phyloP scores from a whole-genome alignment of 2,113 vertebrate genomes.

The Vireo altiloquus region DNA sequence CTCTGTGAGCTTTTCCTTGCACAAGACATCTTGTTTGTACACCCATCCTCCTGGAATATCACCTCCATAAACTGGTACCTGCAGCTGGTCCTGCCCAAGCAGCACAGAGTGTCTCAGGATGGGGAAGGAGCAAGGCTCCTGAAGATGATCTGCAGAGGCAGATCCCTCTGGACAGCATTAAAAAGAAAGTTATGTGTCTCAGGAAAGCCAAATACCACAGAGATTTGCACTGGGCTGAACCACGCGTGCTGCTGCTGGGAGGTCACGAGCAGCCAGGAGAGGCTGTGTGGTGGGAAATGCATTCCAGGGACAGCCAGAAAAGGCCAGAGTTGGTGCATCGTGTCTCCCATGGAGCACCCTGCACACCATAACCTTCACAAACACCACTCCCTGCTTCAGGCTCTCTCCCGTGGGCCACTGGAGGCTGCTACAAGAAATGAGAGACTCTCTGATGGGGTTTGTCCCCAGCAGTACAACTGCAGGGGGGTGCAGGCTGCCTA shows the following conservation, averaged over 20 bases:
- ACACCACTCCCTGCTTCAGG: not conserved
- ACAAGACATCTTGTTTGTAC: not conserved
- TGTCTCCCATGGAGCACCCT: not conserved
- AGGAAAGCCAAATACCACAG: not conserved
- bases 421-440: not conserved
- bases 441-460: not conserved
- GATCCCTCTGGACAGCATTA: not conserved
- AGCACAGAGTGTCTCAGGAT: not conserved
- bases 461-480: not conserved
- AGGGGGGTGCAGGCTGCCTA: not conserved
- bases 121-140: not conserved
- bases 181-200: not conserved
- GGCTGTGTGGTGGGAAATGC: not conserved
- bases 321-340: not conserved
- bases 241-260: not conserved
- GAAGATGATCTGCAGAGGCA: not conserved
- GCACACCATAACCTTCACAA: not conserved
- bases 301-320: not conserved
- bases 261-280: not conserved
- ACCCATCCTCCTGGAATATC: not conserved
- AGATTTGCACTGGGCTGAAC: not conserved
- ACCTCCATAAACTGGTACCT: not conserved
- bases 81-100: not conserved
- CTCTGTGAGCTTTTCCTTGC: not conserved
- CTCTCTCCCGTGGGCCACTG: rapidly evolving